Evolutionary conservation across 2,797 vertebrate genomes (phyloP), one percentile per base, ranked within the genome.

Genomic region (Scolopax rusticola): DNA sequence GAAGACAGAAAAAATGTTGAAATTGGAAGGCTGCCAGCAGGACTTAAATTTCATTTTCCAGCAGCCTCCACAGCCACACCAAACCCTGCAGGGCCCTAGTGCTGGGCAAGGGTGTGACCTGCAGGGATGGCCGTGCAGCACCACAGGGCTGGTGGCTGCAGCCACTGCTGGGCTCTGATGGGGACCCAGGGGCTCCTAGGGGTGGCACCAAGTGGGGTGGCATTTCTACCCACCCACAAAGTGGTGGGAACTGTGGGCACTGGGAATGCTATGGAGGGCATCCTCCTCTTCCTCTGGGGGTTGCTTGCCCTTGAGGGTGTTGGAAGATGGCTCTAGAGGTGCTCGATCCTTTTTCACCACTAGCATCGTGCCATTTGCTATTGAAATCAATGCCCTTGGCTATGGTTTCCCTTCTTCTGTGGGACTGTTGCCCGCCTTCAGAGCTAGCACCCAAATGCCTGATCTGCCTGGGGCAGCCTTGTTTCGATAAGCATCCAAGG

Each of bases 1-100:
- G 60, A 87, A 92, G 77, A 90, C 75, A 90, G 17, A 40, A 90
- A 92, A 89, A 87, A 73, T 23, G 33, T 71, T 90, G 87, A 84
- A 93, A 60, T 32, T 83, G 85, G 70, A 87, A 68, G 68, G 32
- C 38, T 90, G 73, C 90, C 93, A 95, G 74, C 33, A 59, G 41
- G 53, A 61, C 33, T 68, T 88, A 94, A 67, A 68, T 85, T 80
- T 77, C 60, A 19, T 75, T 87, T 95, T 90, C 63, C 84, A 75
- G 36, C 48, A 80, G 74, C 45, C 33, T 64, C 4, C 0, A 30
- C 3, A 2, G n/a, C 41, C 50, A 40, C 47, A 71, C 14, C 73
- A 91, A 77, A 14, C 57, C n/a, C 53, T 40, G 14, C 3, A 0
- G 54, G 48, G 14, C 51, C n/a, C 18, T 67, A 8, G 38, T 19